Conservation (phyloP, 2,888 invertebrate species). For the Nomada ferruginata region DNA sequence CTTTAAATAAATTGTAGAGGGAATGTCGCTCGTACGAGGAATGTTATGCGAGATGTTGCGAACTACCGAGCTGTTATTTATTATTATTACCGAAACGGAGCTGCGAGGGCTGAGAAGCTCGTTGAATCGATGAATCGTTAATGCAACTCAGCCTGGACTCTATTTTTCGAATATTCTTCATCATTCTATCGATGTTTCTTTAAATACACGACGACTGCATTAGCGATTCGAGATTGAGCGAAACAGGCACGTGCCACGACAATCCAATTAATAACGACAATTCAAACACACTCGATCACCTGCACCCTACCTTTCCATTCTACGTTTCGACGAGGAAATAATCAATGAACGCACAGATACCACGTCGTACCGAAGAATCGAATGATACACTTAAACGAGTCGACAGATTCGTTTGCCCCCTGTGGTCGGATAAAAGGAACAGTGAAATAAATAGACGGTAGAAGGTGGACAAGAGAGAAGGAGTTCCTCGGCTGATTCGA, state of each 20-base stretch:
- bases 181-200: constrained; percentile 10
- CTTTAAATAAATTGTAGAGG: neutral
- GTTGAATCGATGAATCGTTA: constrained; percentile 12
- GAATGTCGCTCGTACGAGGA: neutral
- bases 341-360: neutral
- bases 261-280: constrained; percentile 19
- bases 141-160: constrained; percentile 1
- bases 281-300: constrained; percentile 2
- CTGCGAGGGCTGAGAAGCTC: neutral
- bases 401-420: neutral
- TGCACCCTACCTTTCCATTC: too few relatives aligned
- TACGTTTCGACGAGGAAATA: too few relatives aligned
- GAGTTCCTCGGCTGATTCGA: neutral
- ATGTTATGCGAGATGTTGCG: too few relatives aligned
- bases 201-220: constrained; percentile 15
- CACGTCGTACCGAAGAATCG: neutral
- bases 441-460: neutral
- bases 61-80: neutral
- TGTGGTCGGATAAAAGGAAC: neutral
- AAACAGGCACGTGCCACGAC: constrained; percentile 15
- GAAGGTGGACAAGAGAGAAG: constrained; percentile 4
- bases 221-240: constrained; percentile 30
- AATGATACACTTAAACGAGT: neutral
- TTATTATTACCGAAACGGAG: constrained; percentile 6
- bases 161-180: constrained; percentile 11